phyloP scores from a whole-genome alignment of 2,888 invertebrate genomes.

The Aphrophora alni region DNA sequence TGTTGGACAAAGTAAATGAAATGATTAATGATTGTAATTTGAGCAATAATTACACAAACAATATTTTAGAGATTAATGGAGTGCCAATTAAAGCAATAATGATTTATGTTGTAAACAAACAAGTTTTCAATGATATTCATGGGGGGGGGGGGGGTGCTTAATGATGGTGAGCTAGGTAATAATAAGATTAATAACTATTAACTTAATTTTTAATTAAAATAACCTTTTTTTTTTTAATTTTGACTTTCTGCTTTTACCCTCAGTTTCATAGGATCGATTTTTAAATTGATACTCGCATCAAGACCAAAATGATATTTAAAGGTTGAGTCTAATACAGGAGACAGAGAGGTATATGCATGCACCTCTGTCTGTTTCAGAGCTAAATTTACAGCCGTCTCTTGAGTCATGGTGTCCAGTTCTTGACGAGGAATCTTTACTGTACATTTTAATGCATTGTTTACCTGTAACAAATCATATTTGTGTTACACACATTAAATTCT shows the following conservation, averaged over 20 bases:
- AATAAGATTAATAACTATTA: too few species aligned
- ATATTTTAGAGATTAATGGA: too few species aligned
- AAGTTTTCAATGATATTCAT: too few species aligned
- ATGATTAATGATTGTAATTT: too few species aligned
- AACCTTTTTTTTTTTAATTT: background rate
- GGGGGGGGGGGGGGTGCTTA: too few species aligned
- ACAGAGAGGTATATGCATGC: background rate
- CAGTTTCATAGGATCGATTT: background rate
- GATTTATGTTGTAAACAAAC: too few species aligned
- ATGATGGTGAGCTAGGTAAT: too few species aligned
- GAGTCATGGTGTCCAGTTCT: constrained; percentile 22
- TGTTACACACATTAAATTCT: too few species aligned
- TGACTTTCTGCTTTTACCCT: background rate
- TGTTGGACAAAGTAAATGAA: too few species aligned
- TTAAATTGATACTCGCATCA: background rate
- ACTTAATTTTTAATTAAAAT: background rate
- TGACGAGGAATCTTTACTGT: constrained; percentile 22
- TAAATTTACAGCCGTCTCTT: constrained; percentile 14
- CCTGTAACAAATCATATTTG: constrained; percentile 27
- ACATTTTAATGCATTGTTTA: constrained; percentile 28
- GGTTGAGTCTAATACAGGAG: background rate
- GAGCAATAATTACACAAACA: too few species aligned
- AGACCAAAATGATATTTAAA: background rate
- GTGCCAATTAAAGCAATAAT: too few species aligned
- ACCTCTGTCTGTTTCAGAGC: constrained; percentile 25